Evolutionary conservation across 2,888 invertebrate genomes (phyloP).

Genomic region (Flabesymbios commensalis): DNA sequence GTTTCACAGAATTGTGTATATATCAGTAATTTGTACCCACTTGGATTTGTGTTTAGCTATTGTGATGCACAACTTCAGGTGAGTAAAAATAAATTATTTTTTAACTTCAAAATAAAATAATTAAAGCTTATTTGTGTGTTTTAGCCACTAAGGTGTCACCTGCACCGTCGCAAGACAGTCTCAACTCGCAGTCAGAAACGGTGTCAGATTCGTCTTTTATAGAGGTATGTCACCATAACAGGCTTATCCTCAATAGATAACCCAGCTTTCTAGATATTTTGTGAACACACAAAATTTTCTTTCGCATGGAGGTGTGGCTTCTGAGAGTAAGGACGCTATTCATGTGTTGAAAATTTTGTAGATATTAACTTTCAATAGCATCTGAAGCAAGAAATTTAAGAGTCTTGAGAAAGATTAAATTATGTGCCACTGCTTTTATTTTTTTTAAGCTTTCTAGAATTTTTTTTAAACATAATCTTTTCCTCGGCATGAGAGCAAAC

Average conservation of each 20-base stretch:
- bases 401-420: neutral
- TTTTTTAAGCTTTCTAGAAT: no score
- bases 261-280: no score
- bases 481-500: no score
- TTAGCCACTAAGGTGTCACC: conserved; percentile 70
- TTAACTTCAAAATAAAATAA: neutral
- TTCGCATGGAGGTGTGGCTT: neutral
- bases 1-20: neutral
- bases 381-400: neutral
- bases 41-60: no score
- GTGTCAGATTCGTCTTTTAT: neutral
- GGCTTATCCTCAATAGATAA: no score
- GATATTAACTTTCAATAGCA: neutral
- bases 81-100: neutral
- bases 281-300: no score
- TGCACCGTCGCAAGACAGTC: conserved; percentile 88
- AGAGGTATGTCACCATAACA: no score
- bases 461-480: no score
- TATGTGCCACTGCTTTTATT: no score
- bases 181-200: conserved; percentile 68
- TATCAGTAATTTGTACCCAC: no score
- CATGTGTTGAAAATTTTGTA: neutral
- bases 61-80: no score
- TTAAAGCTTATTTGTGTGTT: neutral
- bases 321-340: neutral